Evolutionary conservation across 2,888 invertebrate genomes (phyloP).

Genomic region (Magallana nippona): DNA sequence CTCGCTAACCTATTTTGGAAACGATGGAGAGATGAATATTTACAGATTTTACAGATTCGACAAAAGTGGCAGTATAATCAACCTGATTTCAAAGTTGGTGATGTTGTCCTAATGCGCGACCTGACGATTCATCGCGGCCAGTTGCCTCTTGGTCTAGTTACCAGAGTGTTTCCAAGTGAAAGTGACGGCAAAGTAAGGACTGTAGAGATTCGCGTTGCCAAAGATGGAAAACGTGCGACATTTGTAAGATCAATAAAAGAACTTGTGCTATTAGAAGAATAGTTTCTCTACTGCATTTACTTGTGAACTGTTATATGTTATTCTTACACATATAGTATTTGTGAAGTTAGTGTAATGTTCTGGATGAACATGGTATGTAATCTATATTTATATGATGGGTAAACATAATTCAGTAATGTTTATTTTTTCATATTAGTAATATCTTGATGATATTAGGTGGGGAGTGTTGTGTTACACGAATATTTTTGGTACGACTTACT

Average conservation of each 20-base stretch:
- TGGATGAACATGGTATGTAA: too few relatives aligned
- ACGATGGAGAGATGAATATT: constrained; percentile 47
- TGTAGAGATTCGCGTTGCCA: constrained; percentile 34
- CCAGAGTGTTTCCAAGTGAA: constrained; percentile 46
- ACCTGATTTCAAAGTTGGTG: constrained; percentile 47
- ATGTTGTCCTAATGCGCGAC: constrained; percentile 54
- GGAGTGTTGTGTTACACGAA: too few relatives aligned
- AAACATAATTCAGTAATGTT: too few relatives aligned
- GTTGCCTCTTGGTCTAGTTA: constrained; percentile 53
- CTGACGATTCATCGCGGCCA: constrained; percentile 41
- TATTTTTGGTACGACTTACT: too few relatives aligned
- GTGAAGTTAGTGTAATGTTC: too few relatives aligned
- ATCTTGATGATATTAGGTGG: too few relatives aligned
- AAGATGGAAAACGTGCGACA: constrained; percentile 12
- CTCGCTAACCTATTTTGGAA: constrained; percentile 51
- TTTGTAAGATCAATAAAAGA: constrained; percentile 28
- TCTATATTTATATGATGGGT: too few relatives aligned
- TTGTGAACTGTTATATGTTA: too few relatives aligned
- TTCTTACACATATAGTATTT: too few relatives aligned
- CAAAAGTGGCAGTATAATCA: constrained; percentile 45
- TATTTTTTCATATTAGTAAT: too few relatives aligned
- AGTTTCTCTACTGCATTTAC: too few relatives aligned
- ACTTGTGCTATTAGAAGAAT: not conserved
- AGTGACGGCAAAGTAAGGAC: constrained; percentile 48
- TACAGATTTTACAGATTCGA: constrained; percentile 47